phyloP scores from a whole-genome alignment of 2,113 vertebrate genomes.

The Gasterosteus aculeatus region DNA sequence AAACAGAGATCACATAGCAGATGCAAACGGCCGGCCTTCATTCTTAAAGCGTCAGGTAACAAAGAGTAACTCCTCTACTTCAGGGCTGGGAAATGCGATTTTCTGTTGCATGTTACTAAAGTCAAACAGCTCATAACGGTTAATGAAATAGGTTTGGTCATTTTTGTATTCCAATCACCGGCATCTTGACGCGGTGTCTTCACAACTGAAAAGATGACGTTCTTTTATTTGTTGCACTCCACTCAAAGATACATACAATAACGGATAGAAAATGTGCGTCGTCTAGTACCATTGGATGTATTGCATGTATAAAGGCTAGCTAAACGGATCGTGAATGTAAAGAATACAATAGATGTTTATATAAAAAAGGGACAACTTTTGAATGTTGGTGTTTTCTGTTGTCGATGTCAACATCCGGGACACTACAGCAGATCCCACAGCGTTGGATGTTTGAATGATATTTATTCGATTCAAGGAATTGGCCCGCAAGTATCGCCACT shows the following conservation, averaged over 20 bases:
- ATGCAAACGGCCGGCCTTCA: neutral
- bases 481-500: neutral
- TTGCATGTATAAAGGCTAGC: neutral
- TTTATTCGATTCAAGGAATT: neutral
- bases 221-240: neutral
- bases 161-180: neutral
- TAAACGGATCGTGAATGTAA: neutral
- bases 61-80: constrained; percentile 13
- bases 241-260: neutral
- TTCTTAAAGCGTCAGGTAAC: neutral
- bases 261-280: neutral
- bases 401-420: neutral
- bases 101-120: constrained; percentile 14
- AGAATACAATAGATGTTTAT: neutral
- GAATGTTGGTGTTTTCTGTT: neutral
- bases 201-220: neutral
- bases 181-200: neutral
- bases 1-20: constrained; percentile 9
- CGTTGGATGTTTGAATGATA: neutral
- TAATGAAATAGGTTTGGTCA: neutral
- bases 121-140: neutral
- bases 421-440: neutral
- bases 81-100: neutral
- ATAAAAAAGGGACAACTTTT: neutral
- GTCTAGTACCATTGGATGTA: neutral